These are phyloP conservation scores for Shargacucullia verbasci DNA, from an alignment of 2,888 invertebrate genomes.

Conservation along the genomic window DNA sequence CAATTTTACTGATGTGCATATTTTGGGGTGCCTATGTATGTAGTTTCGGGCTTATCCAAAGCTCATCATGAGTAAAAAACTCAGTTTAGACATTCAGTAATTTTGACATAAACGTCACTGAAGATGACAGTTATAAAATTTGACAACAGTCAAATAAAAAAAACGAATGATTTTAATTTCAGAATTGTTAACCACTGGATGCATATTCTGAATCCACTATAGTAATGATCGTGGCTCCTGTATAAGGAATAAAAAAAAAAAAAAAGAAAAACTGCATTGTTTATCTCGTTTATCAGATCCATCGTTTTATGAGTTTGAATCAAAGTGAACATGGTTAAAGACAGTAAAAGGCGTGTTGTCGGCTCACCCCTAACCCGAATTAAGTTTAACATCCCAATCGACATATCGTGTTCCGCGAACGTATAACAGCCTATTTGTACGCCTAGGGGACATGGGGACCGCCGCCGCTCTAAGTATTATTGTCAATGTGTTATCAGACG, in stretches of 20 bases:
- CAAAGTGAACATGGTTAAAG: conserved; percentile 78
- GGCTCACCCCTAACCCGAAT: conserved; percentile 82
- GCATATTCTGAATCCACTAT: no score
- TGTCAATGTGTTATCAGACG: conserved; percentile 59
- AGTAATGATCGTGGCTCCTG: background rate
- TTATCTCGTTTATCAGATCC: conserved; percentile 29
- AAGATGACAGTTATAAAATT: no score
- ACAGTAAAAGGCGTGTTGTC: conserved; percentile 80
- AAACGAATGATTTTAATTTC: no score
- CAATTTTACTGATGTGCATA: no score
- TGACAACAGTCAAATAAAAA: no score
- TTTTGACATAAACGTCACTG: no score
- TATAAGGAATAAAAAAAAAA: conserved; percentile 4
- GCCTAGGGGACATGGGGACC: conserved; percentile 63
- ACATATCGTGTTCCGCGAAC: conserved; percentile 81
- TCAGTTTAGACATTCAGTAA: no score
- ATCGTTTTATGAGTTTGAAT: conserved; percentile 63
- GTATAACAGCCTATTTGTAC: conserved; percentile 80
- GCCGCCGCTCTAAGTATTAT: conserved; percentile 71
- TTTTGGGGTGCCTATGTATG: no score
- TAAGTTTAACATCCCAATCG: conserved; percentile 88
- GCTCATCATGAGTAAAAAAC: no score
- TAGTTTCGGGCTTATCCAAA: no score
- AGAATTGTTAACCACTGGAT: no score
- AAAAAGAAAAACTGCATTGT: conserved; percentile 12